Conservation (phyloP, 2,797 vertebrate genomes). For the Eurystomus glaucurus region DNA sequence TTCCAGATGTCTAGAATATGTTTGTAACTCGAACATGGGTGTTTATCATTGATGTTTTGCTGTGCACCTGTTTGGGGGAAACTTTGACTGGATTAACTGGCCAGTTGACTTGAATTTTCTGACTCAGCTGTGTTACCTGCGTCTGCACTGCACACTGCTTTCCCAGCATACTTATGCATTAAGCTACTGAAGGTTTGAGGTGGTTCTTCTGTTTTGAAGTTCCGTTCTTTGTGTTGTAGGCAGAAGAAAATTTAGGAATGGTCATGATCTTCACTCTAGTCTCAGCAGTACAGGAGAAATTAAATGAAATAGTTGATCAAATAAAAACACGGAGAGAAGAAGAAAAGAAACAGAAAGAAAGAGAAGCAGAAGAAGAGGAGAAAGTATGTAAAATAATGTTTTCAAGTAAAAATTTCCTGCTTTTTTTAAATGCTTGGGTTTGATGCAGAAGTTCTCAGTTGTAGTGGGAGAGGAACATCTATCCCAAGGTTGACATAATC, state of each 20-base stretch:
- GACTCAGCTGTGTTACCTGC: background rate
- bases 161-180: background rate
- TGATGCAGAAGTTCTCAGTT: background rate
- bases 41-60: background rate
- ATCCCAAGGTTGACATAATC: background rate
- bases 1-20: background rate
- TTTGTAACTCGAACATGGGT: background rate
- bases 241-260: constrained; percentile 96
- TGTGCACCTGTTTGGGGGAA: background rate
- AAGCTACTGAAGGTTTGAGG: background rate
- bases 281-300: constrained; percentile 95
- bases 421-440: background rate
- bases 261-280: constrained; percentile 99
- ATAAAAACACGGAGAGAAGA: constrained; percentile 94
- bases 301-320: constrained; percentile 95
- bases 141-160: background rate
- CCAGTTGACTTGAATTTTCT: background rate
- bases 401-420: background rate
- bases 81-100: background rate
- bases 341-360: constrained; percentile 90
- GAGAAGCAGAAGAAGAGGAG: constrained; percentile 95
- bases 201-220: background rate
- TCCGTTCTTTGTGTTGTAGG: constrained; percentile 80
- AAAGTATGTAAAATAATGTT: constrained; percentile 84
- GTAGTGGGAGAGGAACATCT: background rate